Base-by-base conservation (phyloP, 2,113 vertebrate genomes). In the Ctenomys sociabilis region DNA sequence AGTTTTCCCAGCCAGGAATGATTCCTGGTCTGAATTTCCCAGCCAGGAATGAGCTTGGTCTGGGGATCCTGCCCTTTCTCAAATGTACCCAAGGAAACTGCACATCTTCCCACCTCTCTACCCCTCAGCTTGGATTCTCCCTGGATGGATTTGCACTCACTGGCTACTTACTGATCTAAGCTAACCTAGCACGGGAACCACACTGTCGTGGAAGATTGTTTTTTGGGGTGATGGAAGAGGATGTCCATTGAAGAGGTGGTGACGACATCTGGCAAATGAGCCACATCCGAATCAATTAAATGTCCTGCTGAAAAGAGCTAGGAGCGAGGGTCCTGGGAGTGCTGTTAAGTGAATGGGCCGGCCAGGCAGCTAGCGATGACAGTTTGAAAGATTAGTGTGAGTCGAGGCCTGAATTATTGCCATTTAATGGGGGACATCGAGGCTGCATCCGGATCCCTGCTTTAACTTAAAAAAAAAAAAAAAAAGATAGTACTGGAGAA, bases 231-330 rank as follows among this genome's bases (percentile, higher is more conserved):
- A 70, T 91, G 89, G 85, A 85, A 83, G 88, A 87, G 94, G 80
- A 85, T 64, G 91, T 86, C 92, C 96, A 95, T 96, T 91, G 63
- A 85, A 1, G 0, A 97, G 96, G 96, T 95, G 97, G 97, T 97
- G 97, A 96, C 4, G 96, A 96, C 7, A 96, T 81, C 95, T 94
- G 83, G 81, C 92, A 97, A 98, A 90, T 95, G 93, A 86, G 97
- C 92, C 91, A 95, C 97, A 98, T 97, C 97, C 95, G 97, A 98
- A 97, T 98, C 89, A 90, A 98, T 98, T 97, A 93, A 98, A 96
- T 70, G 95, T 95, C 96, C 96, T 35, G 84, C 94, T 82, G 95
- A 97, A 93, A 97, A 96, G 91, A 77, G n/a, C 93, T 68, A 4
- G 0, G 66, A 90, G 83, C 21, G 4, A 93, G 85, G 73, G 93